Evolutionary conservation across 2,888 invertebrate species (phyloP).

Genomic region (Hyposoter dolosus): DNA sequence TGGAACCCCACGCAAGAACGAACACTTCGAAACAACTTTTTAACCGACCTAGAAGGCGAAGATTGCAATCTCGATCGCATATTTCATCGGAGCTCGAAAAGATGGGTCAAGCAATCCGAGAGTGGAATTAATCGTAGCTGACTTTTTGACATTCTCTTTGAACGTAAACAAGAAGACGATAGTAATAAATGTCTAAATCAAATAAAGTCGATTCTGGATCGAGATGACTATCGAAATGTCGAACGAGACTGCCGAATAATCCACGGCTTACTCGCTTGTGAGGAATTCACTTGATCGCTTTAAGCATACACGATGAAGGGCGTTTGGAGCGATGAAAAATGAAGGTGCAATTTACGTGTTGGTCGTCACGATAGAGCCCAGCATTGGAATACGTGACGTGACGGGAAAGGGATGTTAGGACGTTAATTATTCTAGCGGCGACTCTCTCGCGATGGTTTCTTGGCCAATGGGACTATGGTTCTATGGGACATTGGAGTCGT

Average conservation of each 20-base stretch:
- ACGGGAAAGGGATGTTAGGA: conserved; percentile 67
- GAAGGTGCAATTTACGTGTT: conserved; percentile 52
- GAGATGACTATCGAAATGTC: neutral
- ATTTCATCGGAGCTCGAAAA: neutral
- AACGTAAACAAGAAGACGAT: neutral
- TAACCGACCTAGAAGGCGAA: neutral
- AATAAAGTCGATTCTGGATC: neutral
- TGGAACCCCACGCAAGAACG: neutral
- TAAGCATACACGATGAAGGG: neutral
- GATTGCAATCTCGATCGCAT: conserved; percentile 1
- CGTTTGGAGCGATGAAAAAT: conserved; percentile 12
- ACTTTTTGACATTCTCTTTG: neutral
- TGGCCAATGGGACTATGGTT: conserved; percentile 84
- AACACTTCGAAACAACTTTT: neutral
- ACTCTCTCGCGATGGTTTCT: conserved; percentile 80
- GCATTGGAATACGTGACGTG: conserved; percentile 54
- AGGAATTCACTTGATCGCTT: neutral
- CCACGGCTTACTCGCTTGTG: neutral
- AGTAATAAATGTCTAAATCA: neutral
- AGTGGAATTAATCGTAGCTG: neutral
- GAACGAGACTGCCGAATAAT: neutral
- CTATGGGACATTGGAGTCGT: conserved; percentile 80
- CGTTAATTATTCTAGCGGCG: conserved; percentile 83
- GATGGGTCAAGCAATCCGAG: neutral
- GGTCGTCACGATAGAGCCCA: conserved; percentile 30